phyloP scores from a whole-genome alignment of 92 coral and sea anemone genomes.

The Bergia puertoricense region DNA sequence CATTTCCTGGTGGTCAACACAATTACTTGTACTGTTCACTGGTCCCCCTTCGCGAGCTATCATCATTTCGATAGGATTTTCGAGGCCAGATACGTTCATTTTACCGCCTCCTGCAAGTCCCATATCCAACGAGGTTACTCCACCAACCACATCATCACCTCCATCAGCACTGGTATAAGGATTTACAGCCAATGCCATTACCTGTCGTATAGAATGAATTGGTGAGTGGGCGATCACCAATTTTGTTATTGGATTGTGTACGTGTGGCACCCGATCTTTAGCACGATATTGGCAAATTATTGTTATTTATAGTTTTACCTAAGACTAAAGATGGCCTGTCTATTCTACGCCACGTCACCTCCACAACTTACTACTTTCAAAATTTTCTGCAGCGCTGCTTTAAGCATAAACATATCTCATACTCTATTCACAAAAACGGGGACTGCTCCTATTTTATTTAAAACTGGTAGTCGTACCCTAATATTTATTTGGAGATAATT shows the following conservation, averaged over 20 bases:
- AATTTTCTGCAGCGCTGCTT: too few relatives aligned
- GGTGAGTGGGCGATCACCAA: neutral
- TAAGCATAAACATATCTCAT: too few relatives aligned
- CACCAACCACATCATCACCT: constrained; percentile 41
- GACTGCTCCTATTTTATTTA: too few relatives aligned
- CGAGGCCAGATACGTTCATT: constrained; percentile 38
- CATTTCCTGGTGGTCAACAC: neutral
- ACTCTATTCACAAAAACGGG: too few relatives aligned
- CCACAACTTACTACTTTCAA: too few relatives aligned
- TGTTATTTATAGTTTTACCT: too few relatives aligned
- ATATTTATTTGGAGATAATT: too few relatives aligned
- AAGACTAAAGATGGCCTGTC: too few relatives aligned
- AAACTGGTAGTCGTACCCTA: too few relatives aligned
- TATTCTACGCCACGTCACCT: too few relatives aligned
- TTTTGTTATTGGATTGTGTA: neutral
- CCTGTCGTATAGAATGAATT: constrained; percentile 7
- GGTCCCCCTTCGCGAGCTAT: constrained; percentile 38
- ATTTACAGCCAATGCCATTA: constrained; percentile 28
- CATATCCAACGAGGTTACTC: constrained; percentile 43
- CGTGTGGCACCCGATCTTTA: neutral
- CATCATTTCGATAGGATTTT: constrained; percentile 44
- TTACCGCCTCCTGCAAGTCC: constrained; percentile 30
- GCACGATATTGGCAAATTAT: too few relatives aligned
- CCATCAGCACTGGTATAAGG: constrained; percentile 38
- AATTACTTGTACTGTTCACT: neutral